These are phyloP conservation scores for Ornithorhynchus anatinus DNA, from an alignment of 2,113 vertebrate species.

Conservation along the genomic window DNA sequence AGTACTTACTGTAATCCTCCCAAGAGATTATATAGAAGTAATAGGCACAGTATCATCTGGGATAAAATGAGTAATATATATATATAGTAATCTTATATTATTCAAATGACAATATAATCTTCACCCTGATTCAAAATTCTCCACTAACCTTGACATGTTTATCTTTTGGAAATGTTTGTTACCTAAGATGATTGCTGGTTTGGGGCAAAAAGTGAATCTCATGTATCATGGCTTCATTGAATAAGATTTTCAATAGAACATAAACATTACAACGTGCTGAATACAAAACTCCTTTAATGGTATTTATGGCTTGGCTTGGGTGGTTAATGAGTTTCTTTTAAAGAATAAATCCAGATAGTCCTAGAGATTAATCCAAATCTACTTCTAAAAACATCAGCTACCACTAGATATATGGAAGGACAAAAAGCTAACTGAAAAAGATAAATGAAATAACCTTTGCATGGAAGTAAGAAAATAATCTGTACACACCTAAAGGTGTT, in stretches of 20 bases:
- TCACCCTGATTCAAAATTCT: slow-evolving; percentile 22
- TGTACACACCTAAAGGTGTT: too few species aligned
- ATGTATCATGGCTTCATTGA: slow-evolving; percentile 34
- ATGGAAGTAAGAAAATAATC: too few species aligned
- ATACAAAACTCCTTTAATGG: background rate
- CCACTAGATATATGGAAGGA: too few species aligned
- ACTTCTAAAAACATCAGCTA: background rate
- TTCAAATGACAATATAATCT: slow-evolving; percentile 5
- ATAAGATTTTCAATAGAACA: slow-evolving; percentile 16
- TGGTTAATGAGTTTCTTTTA: background rate
- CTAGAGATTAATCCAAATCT: background rate
- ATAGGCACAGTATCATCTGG: slow-evolving; percentile 1
- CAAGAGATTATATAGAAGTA: slow-evolving; percentile 17
- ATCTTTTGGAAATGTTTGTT: slow-evolving; percentile 21
- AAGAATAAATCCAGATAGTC: background rate
- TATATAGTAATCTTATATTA: background rate
- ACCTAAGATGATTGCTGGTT: slow-evolving; percentile 27
- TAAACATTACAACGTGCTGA: slow-evolving; percentile 2
- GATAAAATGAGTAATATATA: too few species aligned
- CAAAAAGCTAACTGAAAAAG: too few species aligned
- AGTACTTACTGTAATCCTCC: background rate
- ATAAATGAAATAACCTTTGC: too few species aligned
- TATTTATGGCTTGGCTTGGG: background rate
- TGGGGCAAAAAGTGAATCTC: slow-evolving; percentile 41
- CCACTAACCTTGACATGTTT: slow-evolving; percentile 26